phyloP scores from a whole-genome alignment of 92 coral and sea anemone species.

The Heteractis magnifica region DNA sequence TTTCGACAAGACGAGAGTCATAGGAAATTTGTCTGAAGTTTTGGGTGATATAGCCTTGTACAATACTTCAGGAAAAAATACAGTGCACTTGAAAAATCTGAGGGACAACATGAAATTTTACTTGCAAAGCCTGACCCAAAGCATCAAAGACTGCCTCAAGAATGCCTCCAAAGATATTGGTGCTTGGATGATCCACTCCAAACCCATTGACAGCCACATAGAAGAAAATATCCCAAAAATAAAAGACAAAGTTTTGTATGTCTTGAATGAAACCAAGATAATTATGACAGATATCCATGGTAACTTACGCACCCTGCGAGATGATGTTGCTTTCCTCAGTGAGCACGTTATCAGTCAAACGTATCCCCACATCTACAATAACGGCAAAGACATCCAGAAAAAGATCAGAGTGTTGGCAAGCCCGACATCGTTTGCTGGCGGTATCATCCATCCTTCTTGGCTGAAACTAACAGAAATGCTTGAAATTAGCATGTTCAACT shows the following conservation, averaged over 20 bases:
- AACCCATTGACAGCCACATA: conserved; percentile 41
- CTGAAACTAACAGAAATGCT: conserved; percentile 35
- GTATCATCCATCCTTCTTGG: conserved; percentile 61
- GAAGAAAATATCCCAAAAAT: conserved; percentile 40
- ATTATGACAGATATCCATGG: conserved; percentile 23
- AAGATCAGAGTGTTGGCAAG: conserved; percentile 32
- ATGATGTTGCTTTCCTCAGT: conserved; percentile 59
- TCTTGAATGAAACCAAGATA: conserved; percentile 47
- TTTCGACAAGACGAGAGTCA: conserved; percentile 39
- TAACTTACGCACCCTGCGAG: conserved; percentile 38
- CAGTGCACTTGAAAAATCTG: background rate
- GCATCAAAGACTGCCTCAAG: conserved; percentile 49
- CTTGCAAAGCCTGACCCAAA: conserved; percentile 33
- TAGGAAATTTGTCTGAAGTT: conserved; percentile 51
- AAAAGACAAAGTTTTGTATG: conserved; percentile 33
- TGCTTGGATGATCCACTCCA: conserved; percentile 38
- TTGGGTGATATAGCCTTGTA: conserved; percentile 31
- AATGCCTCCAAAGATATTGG: conserved; percentile 47
- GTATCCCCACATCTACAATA: conserved; percentile 41
- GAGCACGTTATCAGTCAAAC: conserved; percentile 53
- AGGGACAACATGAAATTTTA: background rate
- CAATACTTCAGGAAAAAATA: conserved; percentile 9
- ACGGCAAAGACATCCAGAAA: conserved; percentile 27
- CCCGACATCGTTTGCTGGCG: conserved; percentile 52
- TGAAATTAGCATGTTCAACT: conserved; percentile 51